Conservation (phyloP, 2,797 vertebrate genomes). For the Champsocephalus gunnari region DNA sequence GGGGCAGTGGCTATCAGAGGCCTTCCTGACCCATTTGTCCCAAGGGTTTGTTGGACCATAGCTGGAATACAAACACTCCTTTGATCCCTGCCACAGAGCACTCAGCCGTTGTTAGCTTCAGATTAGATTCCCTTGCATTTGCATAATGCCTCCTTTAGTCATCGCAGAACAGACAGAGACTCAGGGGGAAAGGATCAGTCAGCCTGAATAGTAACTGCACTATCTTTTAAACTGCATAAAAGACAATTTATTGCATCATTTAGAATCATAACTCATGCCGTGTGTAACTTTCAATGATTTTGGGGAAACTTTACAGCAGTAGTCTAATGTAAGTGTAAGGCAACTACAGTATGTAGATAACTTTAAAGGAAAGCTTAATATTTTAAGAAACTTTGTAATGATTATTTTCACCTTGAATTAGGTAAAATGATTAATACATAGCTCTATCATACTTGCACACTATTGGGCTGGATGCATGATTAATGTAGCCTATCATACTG, state of each 20-base stretch:
- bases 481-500: neutral
- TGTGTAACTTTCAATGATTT: neutral
- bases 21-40: conserved; percentile 55
- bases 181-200: conserved; percentile 15
- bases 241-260: neutral
- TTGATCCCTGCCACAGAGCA: conserved; percentile 70
- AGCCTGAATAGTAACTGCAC: neutral
- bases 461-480: neutral
- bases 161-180: conserved; percentile 39
- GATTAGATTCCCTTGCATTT: conserved; percentile 72
- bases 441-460: neutral
- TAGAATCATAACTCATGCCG: neutral
- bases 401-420: neutral
- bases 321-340: conserved; percentile 1
- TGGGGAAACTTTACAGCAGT: neutral
- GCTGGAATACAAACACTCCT: conserved; percentile 57
- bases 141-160: conserved; percentile 59
- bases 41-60: conserved; percentile 23
- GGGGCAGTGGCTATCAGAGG: conserved; percentile 57
- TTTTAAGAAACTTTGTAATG: neutral
- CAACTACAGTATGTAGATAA: neutral
- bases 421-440: neutral
- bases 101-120: conserved; percentile 59
- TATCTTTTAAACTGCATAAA: conserved; percentile 16
- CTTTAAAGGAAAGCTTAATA: neutral